A percentile compares a stretch with the other conserved stretches of the same genome.
Evolutionary conservation across 2,888 invertebrate genomes (phyloP).

Genomic region (Petrolisthes cinctipes): DNA sequence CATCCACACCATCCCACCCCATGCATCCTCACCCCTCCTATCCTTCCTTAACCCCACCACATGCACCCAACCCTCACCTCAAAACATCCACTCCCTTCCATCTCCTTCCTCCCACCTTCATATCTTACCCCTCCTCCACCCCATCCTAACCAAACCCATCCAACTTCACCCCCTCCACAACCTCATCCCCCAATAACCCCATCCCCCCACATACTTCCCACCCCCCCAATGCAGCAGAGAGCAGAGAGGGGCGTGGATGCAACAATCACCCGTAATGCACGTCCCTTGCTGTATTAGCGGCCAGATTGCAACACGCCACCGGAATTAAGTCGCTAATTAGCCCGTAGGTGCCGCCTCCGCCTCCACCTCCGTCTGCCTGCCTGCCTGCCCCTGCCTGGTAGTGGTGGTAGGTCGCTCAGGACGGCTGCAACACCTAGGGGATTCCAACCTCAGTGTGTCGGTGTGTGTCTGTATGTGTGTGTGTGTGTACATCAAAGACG

Average conservation of each 20-base stretch:
- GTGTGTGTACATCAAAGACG: too few relatives aligned
- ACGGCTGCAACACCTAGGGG: too few relatives aligned
- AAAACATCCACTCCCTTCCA: background rate
- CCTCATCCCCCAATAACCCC: background rate
- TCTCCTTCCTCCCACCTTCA: background rate
- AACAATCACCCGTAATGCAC: background rate
- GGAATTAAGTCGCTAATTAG: background rate
- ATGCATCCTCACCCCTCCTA: background rate
- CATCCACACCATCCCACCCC: background rate
- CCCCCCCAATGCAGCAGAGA: background rate
- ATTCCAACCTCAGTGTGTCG: too few relatives aligned
- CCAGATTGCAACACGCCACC: background rate
- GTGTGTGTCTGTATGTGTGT: too few relatives aligned
- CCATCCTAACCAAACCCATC: background rate
- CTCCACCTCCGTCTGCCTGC: too few relatives aligned
- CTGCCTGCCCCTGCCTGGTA: too few relatives aligned
- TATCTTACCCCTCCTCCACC: background rate
- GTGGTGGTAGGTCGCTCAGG: too few relatives aligned
- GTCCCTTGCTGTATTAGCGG: background rate
- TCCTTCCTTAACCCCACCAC: background rate
- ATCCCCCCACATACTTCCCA: background rate
- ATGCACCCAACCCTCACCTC: background rate
- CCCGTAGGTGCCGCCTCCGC: background rate
- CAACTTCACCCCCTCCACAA: background rate
- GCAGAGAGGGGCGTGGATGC: too few relatives aligned